Evolutionary conservation across 2,888 invertebrate genomes (phyloP).

Genomic region (Monoplex corrugatus): DNA sequence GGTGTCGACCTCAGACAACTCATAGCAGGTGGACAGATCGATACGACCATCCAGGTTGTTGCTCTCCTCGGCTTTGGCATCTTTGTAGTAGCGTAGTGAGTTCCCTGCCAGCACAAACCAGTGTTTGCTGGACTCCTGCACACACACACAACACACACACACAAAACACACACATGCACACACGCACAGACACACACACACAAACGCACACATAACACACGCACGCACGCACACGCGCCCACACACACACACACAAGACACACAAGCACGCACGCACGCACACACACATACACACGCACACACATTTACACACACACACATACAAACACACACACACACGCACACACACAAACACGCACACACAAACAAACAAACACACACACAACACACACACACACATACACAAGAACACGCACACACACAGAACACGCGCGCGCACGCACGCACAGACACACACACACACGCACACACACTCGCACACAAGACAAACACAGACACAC

Average conservation of each 20-base stretch:
- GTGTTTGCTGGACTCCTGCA: conserved; percentile 90
- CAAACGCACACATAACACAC: conserved; percentile 1
- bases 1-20: conserved; percentile 89
- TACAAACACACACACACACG: background rate
- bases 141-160: no score
- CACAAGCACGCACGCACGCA: background rate
- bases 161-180: background rate
- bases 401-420: background rate
- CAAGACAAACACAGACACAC: no score
- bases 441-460: background rate
- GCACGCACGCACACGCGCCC: background rate
- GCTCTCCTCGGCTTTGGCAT: conserved; percentile 92
- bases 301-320: background rate
- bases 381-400: background rate
- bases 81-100: conserved; percentile 92
- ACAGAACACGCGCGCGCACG: background rate
- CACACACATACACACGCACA: background rate
- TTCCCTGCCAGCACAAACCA: conserved; percentile 97
- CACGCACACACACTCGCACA: no score
- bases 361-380: no score
- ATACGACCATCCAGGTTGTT: conserved; percentile 94
- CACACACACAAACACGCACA: background rate
- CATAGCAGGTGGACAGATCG: conserved; percentile 92
- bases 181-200: background rate
- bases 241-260: no score